Conservation (phyloP, 2,113 vertebrate species). For the Python bivittatus region DNA sequence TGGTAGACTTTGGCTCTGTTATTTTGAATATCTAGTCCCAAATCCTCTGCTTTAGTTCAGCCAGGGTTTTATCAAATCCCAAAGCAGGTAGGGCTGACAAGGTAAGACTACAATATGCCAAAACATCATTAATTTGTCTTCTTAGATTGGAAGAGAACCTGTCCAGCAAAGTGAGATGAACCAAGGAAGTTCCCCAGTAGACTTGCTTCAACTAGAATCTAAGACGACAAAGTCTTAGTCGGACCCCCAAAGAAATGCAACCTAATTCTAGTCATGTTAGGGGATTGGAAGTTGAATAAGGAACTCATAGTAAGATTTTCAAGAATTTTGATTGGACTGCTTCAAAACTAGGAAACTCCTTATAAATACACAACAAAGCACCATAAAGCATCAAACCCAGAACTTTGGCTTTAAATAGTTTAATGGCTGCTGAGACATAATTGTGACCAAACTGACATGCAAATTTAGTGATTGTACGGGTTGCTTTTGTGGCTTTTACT, state of each 20-base stretch:
- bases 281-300: too few species aligned
- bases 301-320: background rate
- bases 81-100: background rate
- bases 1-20: background rate
- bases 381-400: background rate
- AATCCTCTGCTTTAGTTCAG: background rate
- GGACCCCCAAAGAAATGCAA: background rate
- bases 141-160: background rate
- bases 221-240: background rate
- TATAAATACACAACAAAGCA: background rate
- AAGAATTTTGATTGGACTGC: background rate
- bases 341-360: background rate
- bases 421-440: background rate
- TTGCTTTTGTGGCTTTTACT: background rate
- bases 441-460: background rate
- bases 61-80: background rate
- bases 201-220: background rate
- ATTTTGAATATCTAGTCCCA: background rate
- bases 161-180: background rate
- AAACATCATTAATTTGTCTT: background rate
- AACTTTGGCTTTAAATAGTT: background rate
- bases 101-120: background rate
- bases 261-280: background rate
- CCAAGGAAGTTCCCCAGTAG: background rate
- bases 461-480: background rate